phyloP scores from a whole-genome alignment of 2,113 vertebrate genomes.

The Macaca fascicularis region T2T-MFA8v1.1 NC_088385.1:52268001-52268500 shows the following conservation, averaged over 20 bases:
- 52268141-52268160: not conserved
- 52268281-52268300: not conserved
- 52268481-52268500: not conserved
- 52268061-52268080: not conserved
- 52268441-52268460: not conserved
- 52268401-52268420: not conserved
- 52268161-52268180: not conserved
- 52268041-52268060: not conserved
- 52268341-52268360: not conserved
- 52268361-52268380: not conserved
- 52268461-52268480: not conserved
- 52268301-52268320: not conserved
- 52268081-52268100: constrained; percentile 9
- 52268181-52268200: not conserved
- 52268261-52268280: not conserved
- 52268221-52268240: not conserved
- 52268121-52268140: not conserved
- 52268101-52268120: constrained; percentile 32
- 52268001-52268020: not conserved
- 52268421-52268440: not conserved
- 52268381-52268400: too few species aligned
- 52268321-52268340: not conserved
- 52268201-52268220: not conserved
- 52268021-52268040: not conserved
- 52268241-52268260: not conserved